A percentile compares a stretch with the other conserved stretches of the same genome.
Evolutionary conservation across 1,140 invertebrate species (phyloP).

Genomic region (Alviniconcha marisindica): DNA sequence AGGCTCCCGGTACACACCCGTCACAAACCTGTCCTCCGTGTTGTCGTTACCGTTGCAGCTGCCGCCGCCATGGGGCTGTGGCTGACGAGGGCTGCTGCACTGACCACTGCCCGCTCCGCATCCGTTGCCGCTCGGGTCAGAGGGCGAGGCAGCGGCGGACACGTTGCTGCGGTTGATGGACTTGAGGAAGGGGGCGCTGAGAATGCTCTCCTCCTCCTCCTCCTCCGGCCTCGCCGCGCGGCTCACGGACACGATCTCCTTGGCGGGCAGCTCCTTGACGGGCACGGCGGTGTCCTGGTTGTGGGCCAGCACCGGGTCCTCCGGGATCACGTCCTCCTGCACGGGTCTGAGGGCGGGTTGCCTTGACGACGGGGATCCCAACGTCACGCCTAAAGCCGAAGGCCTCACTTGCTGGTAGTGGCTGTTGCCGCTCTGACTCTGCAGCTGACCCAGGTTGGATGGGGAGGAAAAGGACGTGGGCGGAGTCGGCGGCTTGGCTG

Average conservation of each 20-base stretch:
- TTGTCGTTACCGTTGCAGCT: background rate
- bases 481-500: slow-evolving; percentile 45
- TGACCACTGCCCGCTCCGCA: slow-evolving; percentile 28
- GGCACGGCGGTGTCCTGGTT: slow-evolving; percentile 32
- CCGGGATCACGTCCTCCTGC: slow-evolving; percentile 38
- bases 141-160: background rate
- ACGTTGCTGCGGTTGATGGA: background rate
- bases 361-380: background rate
- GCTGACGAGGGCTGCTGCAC: slow-evolving; percentile 49
- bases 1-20: slow-evolving; percentile 65
- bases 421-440: background rate
- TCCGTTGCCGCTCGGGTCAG: slow-evolving; percentile 38
- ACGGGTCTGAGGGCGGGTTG: slow-evolving; percentile 25
- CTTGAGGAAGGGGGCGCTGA: slow-evolving; percentile 2
- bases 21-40: slow-evolving; percentile 66
- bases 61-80: slow-evolving; percentile 31
- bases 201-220: background rate
- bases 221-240: background rate
- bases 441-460: background rate
- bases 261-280: slow-evolving; percentile 53
- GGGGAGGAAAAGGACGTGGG: slow-evolving; percentile 51
- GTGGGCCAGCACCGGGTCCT: slow-evolving; percentile 32
- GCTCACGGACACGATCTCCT: slow-evolving; percentile 53
- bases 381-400: background rate
- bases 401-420: slow-evolving; percentile 26